Base-by-base conservation (phyloP, 2,888 invertebrate species). In the Drosophila limbata region DNA sequence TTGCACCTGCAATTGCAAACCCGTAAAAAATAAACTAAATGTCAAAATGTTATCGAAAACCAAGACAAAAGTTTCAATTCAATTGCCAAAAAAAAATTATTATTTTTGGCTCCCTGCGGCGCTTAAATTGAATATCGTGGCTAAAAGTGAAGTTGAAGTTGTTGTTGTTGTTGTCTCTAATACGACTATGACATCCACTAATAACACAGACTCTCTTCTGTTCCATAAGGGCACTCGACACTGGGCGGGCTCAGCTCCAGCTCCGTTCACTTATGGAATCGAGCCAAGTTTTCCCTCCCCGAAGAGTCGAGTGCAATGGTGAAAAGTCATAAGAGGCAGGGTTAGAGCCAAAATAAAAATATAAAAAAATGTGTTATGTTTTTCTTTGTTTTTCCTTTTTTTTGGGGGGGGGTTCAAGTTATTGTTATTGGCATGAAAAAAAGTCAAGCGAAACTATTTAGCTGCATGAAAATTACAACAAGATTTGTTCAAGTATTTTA, bases 91-190 rank as follows among this genome's bases (percentile, higher is more conserved):
- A 79, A 73, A 71, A 67, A 76, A 44, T 68, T 63, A 6, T 19
- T 21, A 44, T 17, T 60, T 63, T 60, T 64, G 8, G 13, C 64
- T 72, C 84, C 79, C 84, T 79, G 84, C 66, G 69, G 85, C 55
- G 89, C 50, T 63, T 42, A 68, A 84, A 88, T 84, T 81, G 82
- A 84, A 86, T 83, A 81, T 88, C 89, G 84, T 86, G 89, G 75
- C 75, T 60, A 61, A 79, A 81, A 81, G 76, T 77, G 63, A 80
- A 83, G 81, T 65, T 72, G 61, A 60, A 66, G 4, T 35, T 35
- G 4, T 4, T 35, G 5, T 35, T 63, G 61, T 60, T 73, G 61
- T 37, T 77, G 87, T 40, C 84, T 75, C 68, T 77, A 86, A 86
- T 42, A 17, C 50, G n/a, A 51, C 25, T 84, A 84, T 84, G 84